Evolutionary conservation across 1,140 invertebrate species (phyloP).

Genomic region (Ceratosolen solmsi): DNA sequence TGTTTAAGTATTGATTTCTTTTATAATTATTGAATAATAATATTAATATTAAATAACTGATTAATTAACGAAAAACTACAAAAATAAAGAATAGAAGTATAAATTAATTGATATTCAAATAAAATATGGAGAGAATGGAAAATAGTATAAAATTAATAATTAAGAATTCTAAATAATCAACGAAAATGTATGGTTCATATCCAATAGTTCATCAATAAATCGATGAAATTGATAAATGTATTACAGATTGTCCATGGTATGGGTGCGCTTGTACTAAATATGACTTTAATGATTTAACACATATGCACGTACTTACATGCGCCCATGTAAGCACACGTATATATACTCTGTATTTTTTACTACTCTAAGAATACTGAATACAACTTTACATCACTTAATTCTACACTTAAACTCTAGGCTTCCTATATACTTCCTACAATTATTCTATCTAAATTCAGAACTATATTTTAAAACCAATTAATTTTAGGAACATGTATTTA

Average conservation of each 20-base stretch:
- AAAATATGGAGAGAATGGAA: background rate
- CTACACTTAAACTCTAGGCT: no score
- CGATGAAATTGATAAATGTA: constrained; percentile 9
- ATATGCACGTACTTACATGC: constrained; percentile 13
- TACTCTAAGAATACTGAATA: no score
- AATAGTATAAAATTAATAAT: background rate
- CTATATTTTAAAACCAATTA: constrained; percentile 1
- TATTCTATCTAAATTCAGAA: background rate
- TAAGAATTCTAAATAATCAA: background rate
- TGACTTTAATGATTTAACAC: constrained; percentile 2
- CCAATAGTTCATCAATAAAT: background rate
- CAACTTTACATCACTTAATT: no score
- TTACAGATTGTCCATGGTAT: background rate
- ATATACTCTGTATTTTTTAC: background rate
- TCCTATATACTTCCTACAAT: background rate
- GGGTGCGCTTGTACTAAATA: background rate
- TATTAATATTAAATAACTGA: no score
- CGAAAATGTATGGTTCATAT: constrained; percentile 16
- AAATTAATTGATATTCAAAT: background rate
- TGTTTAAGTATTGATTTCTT: no score
- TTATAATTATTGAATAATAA: no score
- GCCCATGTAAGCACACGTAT: background rate
- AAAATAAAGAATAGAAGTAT: background rate
- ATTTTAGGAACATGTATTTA: background rate
- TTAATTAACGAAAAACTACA: no score